Conservation (phyloP, 2,797 vertebrate genomes). For the Clarias platycephalus region DNA sequence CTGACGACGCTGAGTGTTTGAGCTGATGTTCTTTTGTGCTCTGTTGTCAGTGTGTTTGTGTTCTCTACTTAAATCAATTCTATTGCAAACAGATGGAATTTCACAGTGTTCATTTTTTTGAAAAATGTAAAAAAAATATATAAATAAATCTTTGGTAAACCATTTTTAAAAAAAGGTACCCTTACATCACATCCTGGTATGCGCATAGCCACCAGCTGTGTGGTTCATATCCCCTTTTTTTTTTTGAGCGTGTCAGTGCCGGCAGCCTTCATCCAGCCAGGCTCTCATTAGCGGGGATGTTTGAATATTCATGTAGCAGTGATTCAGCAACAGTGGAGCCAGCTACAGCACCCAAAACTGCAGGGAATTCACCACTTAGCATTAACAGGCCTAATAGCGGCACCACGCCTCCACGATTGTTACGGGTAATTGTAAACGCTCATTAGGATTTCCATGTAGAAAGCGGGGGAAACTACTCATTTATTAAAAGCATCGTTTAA, state of each 20-base stretch:
- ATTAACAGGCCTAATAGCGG: conserved; percentile 59
- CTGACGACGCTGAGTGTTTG: conserved; percentile 24
- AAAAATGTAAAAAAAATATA: neutral
- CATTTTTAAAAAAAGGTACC: conserved; percentile 35
- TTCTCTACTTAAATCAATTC: conserved; percentile 42
- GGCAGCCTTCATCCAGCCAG: conserved; percentile 52
- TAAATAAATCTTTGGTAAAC: conserved; percentile 29
- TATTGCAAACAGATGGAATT: conserved; percentile 48
- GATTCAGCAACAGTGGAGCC: conserved; percentile 49
- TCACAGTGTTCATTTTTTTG: conserved; percentile 16
- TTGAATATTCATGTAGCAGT: conserved; percentile 55
- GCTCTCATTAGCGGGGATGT: conserved; percentile 54
- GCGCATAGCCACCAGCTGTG: conserved; percentile 50
- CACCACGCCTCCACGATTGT: conserved; percentile 57
- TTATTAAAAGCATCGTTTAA: conserved; percentile 51
- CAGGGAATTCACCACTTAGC: conserved; percentile 58
- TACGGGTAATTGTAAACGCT: conserved; percentile 55
- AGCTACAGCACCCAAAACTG: conserved; percentile 57
- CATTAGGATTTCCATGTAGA: conserved; percentile 54
- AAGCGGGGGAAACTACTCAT: conserved; percentile 46
- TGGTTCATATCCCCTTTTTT: conserved; percentile 37
- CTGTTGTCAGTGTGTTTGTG: conserved; percentile 44
- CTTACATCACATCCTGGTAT: conserved; percentile 53
- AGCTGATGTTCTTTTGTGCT: conserved; percentile 39
- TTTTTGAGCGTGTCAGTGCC: conserved; percentile 43